phyloP scores from a whole-genome alignment of 2,797 vertebrate genomes.

The Mastacembelus armatus region DNA sequence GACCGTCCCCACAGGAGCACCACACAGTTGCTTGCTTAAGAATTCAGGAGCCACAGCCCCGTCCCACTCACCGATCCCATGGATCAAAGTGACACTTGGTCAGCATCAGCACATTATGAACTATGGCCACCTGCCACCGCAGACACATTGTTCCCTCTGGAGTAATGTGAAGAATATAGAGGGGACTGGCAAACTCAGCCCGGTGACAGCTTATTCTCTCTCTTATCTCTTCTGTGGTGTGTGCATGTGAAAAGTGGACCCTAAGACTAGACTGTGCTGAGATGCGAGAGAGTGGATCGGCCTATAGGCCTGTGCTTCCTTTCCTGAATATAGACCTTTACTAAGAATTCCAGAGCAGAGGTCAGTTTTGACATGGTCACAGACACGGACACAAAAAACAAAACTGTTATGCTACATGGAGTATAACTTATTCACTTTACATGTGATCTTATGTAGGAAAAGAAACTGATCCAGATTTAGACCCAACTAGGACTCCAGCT shows the following conservation, averaged over 20 bases:
- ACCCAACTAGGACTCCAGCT: constrained; percentile 21
- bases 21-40: constrained; percentile 80
- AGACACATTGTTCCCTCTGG: constrained; percentile 88
- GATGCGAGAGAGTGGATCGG: constrained; percentile 65
- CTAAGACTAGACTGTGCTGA: constrained; percentile 56
- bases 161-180: constrained; percentile 89
- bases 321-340: constrained; percentile 43
- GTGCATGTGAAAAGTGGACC: constrained; percentile 69
- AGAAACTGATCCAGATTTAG: constrained; percentile 35
- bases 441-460: constrained; percentile 9
- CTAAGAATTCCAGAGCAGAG: constrained; percentile 23
- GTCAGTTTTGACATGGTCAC: constrained; percentile 23
- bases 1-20: constrained; percentile 79
- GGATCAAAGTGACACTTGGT: constrained; percentile 88
- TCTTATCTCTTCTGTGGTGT: constrained; percentile 74
- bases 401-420: background rate
- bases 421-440: background rate
- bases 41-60: constrained; percentile 83
- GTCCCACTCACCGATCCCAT: constrained; percentile 74
- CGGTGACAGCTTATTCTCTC: constrained; percentile 79
- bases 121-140: constrained; percentile 87
- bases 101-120: constrained; percentile 91
- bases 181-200: constrained; percentile 73
- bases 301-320: constrained; percentile 32
- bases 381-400: too few relatives aligned